Base-by-base conservation (phyloP, 2,797 vertebrate species). In the Aotus griseimembra region DNA sequence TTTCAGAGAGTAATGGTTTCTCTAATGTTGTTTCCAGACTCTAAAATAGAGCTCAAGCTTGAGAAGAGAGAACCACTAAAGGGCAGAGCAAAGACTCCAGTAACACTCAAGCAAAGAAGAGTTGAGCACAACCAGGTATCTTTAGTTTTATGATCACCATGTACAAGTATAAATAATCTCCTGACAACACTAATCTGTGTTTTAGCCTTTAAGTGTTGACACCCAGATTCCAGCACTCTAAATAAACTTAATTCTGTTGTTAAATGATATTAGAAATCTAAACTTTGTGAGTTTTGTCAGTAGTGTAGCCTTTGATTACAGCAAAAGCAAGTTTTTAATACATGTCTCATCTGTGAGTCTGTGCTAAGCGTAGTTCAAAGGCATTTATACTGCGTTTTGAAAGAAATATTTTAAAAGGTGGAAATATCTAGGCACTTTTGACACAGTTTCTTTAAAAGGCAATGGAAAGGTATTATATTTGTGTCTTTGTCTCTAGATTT, bases 31-130 rank as follows among this genome's bases (percentile, higher is more conserved):
- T 98, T 98, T 97, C 87, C 96, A 99, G 99, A 99, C 98, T 97
- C 97, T 11, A 99, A 98, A 88, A 95, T 98, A 44, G 99, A 99
- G 17, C 98, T 99, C n/a, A 98, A 99, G 90, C 99, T 99, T 98
- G 99, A 99, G 98, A 99, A 99, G 97, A 99, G 99, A 97, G 99
- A 99, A 97, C 98, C 99, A 2, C 84, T 99, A 94, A 99, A 99
- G 98, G 98, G 99, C 98, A 98, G 99, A 98, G 99, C 98, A 58
- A 99, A 99, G 98, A 98, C 98, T 1, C 98, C 99, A 12, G 97
- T 99, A 96, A 98, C 98, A 41, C 97, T 98, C 93, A 99, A 99
- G 93, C 99, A 99, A 97, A 99, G 98, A 97, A 99, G 98, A 99
- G 97, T 97, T 94, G 99, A 99, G 95, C 99, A 99, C 96, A 99